phyloP scores from a whole-genome alignment of 2,797 vertebrate genomes.

The Cuniculus paca region DNA sequence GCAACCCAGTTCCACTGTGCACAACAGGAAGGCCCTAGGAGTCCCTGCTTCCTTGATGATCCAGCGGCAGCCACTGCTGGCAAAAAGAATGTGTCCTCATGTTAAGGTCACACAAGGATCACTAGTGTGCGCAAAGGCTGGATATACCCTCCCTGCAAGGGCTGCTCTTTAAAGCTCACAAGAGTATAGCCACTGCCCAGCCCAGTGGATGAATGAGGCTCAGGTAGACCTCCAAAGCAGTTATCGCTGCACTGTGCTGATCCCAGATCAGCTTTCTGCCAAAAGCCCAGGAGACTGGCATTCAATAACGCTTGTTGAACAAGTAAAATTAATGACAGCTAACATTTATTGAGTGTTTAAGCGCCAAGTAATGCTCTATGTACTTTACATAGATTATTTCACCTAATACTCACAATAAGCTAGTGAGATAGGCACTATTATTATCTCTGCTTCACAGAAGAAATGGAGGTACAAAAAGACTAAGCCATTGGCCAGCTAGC shows the following conservation, averaged over 20 bases:
- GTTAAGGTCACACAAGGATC: not conserved
- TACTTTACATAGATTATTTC: not conserved
- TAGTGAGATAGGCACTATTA: not conserved
- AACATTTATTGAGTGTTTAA: constrained; percentile 13
- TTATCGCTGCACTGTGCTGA: not conserved
- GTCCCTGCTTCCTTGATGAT: not conserved
- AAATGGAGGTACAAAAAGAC: constrained; percentile 1
- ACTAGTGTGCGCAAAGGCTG: not conserved
- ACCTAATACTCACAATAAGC: constrained; percentile 28
- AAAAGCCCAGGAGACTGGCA: constrained; percentile 3
- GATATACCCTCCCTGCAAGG: not conserved
- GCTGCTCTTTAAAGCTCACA: not conserved
- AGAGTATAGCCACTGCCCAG: not conserved
- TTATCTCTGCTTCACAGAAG: constrained; percentile 45
- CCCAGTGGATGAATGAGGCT: not conserved
- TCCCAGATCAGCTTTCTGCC: not conserved
- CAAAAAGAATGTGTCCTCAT: not conserved
- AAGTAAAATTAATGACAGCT: constrained; percentile 20
- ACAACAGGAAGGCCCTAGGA: not conserved
- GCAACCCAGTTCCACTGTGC: not conserved
- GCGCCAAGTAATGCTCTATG: not conserved
- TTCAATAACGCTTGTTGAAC: constrained; percentile 16
- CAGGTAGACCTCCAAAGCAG: not conserved
- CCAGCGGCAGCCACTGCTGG: not conserved
- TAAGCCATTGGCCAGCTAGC: not conserved